phyloP scores from a whole-genome alignment of 2,797 vertebrate genomes.

The Odontamblyopus lacepedii region DNA sequence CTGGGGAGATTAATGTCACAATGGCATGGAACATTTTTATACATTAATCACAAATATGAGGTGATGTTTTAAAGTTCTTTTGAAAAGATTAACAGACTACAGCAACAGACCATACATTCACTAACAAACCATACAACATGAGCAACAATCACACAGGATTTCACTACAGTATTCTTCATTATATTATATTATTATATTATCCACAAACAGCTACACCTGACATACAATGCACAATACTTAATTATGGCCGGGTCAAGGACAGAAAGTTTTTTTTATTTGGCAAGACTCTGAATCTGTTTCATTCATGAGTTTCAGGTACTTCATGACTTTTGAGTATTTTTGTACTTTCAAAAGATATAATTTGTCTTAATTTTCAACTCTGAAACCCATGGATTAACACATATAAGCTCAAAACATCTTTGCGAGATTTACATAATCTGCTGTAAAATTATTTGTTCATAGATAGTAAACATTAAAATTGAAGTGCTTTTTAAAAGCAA shows the following conservation, averaged over 20 bases:
- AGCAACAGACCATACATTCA: constrained; percentile 27
- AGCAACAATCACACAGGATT: constrained; percentile 13
- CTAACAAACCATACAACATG: constrained; percentile 6
- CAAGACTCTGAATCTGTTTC: constrained; percentile 18
- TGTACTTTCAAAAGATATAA: no score
- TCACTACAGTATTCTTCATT: background rate
- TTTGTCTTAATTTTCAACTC: no score
- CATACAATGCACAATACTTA: constrained; percentile 18
- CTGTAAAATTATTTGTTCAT: no score
- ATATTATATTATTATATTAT: background rate
- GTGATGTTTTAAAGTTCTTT: constrained; percentile 9
- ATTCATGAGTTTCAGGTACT: no score
- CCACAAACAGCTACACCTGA: constrained; percentile 20
- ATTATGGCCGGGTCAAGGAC: constrained; percentile 19
- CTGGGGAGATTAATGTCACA: constrained; percentile 10
- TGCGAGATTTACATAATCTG: no score
- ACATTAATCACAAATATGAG: constrained; percentile 17
- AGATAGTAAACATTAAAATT: no score
- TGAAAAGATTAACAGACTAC: constrained; percentile 50
- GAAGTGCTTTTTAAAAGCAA: no score
- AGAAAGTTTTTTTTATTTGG: constrained; percentile 38
- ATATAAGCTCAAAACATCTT: no score
- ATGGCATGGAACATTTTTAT: constrained; percentile 13
- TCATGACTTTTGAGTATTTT: background rate
- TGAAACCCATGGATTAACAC: no score